phyloP scores from a whole-genome alignment of 2,888 invertebrate species.

The Ectemnius continuus region DNA sequence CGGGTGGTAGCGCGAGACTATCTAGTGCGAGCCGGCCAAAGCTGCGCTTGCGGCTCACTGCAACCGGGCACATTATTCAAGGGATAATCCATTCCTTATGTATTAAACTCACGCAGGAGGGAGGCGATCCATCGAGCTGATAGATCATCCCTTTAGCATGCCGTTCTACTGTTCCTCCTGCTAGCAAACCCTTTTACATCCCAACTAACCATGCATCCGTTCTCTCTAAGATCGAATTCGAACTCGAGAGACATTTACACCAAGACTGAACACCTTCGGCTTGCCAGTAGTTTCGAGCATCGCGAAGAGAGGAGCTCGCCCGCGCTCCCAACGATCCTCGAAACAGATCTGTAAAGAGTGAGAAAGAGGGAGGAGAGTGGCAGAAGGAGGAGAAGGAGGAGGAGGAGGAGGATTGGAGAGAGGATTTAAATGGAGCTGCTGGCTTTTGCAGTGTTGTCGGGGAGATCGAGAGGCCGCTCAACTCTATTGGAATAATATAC shows the following conservation, averaged over 20 bases:
- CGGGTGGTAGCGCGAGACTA: background rate
- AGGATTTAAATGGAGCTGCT: slow-evolving; percentile 26
- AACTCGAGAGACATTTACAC: no score
- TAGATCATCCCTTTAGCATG: slow-evolving; percentile 45
- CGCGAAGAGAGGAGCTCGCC: no score
- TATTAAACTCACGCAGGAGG: slow-evolving; percentile 54
- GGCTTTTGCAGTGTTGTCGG: slow-evolving; percentile 17
- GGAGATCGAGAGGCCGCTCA: slow-evolving; percentile 57
- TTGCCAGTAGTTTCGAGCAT: background rate
- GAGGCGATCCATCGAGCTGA: slow-evolving; percentile 65
- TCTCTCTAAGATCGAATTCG: no score
- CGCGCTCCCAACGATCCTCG: background rate
- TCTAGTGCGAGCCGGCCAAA: slow-evolving; percentile 39
- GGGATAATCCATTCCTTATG: slow-evolving; percentile 73
- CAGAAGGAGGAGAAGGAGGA: no score
- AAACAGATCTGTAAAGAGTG: no score
- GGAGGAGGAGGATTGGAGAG: no score
- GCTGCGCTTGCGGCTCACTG: slow-evolving; percentile 63
- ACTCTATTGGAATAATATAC: slow-evolving; percentile 63
- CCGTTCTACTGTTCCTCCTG: background rate
- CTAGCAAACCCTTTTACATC: background rate
- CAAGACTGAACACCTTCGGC: no score
- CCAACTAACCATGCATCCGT: no score
- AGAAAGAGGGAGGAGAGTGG: no score
- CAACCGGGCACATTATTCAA: slow-evolving; percentile 69